These are phyloP conservation scores for Brachionus manjavacas DNA, from an alignment of 1,140 invertebrate species.

Conservation along the genomic window DNA sequence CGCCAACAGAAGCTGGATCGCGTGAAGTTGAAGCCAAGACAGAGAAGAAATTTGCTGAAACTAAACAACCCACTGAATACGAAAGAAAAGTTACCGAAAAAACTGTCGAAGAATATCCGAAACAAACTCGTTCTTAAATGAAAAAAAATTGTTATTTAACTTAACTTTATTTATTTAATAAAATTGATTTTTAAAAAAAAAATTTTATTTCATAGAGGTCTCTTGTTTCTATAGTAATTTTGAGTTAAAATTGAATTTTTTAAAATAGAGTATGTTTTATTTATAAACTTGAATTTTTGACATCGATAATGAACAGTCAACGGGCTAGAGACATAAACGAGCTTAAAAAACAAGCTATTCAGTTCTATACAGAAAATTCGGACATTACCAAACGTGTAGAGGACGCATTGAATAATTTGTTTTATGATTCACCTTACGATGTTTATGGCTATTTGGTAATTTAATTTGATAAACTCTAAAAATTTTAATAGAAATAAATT, in stretches of 20 bases:
- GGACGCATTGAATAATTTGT: constrained; percentile 54
- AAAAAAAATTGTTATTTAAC: background rate
- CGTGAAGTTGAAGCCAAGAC: background rate
- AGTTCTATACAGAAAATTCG: constrained; percentile 53
- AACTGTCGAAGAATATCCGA: constrained; percentile 4
- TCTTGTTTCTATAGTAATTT: background rate
- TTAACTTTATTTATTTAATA: background rate
- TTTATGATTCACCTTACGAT: constrained; percentile 54
- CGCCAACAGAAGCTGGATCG: background rate
- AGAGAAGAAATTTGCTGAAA: constrained; percentile 4
- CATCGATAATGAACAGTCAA: constrained; percentile 25
- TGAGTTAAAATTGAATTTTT: background rate
- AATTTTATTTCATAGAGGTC: background rate
- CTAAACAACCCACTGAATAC: background rate
- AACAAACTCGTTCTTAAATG: constrained; percentile 1
- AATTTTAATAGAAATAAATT: background rate
- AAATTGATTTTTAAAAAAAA: background rate
- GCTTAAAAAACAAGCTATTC: constrained; percentile 51
- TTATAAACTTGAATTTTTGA: background rate
- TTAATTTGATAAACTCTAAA: background rate
- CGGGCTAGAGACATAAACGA: constrained; percentile 23
- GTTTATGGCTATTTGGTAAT: constrained; percentile 55
- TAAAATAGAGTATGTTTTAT: background rate
- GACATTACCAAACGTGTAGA: constrained; percentile 55
- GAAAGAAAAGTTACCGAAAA: background rate